Base-by-base conservation (phyloP, 2,113 vertebrate species). In the Oncorhynchus kisutch region DNA sequence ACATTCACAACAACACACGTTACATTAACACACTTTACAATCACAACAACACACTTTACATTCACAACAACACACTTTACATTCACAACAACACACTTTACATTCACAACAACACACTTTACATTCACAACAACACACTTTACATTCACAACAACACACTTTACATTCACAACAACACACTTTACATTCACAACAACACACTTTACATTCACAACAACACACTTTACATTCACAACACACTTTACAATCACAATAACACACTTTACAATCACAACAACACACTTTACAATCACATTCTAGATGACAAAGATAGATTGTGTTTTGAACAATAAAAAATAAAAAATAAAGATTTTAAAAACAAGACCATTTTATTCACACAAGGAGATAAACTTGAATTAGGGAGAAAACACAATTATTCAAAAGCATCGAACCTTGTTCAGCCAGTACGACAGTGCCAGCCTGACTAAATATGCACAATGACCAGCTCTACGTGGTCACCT, bases 341-440 rank as follows among this genome's bases (percentile, higher is more conserved):
- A 25, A 25, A 25, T 1, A 25, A 24, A 24, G 29, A 5, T 5
- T 31, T 31, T 31, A 31, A 31, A 31, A 31, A 31, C 25, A 3
- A 24, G 20, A 65, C 16, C 20, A 18, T 59, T 13, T 2, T 2
- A 65, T 25, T 65, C 62, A 24, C 62, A 45, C 39, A 11, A 45
- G 39, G 25, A 22, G n/a, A 65, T 65, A 12, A 14, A 24, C 25
- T 24, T 31, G 65, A 25, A 80, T 70, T 34, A 22, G 74, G 25
- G 27, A 59, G 78, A 71, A 81, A 71, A 65, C 24, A 71, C 60
- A 77, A 78, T 83, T 69, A 83, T 66, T 76, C 45, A 29, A 22
- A 79, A 79, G 20, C 71, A 78, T 25, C 78, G 24, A 29, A 76
- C 51, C 64, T 73, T 5, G 24, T 45, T 45, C 8, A 45, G 16